Conservation (phyloP, 1,140 invertebrate species). For the Teleopsis dalmanni region DNA sequence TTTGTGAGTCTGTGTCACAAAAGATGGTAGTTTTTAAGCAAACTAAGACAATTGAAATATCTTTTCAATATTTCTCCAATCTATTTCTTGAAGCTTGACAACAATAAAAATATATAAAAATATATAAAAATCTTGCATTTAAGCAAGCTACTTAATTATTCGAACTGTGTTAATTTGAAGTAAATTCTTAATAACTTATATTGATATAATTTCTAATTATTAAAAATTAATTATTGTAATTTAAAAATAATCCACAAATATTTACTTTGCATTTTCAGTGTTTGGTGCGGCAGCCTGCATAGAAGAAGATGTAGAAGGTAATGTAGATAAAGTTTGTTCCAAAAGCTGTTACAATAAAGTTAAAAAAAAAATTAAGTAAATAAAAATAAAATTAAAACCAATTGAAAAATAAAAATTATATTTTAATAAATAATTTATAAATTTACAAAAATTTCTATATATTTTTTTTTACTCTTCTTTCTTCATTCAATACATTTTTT, state of each 20-base stretch:
- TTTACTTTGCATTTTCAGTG: conserved; percentile 51
- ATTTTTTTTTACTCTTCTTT: not conserved
- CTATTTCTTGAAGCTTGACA: no score
- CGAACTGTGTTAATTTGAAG: no score
- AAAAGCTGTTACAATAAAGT: conserved; percentile 50
- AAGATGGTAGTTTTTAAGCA: no score
- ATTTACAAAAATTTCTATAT: not conserved
- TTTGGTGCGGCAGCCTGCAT: conserved; percentile 45
- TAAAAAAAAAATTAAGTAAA: conserved; percentile 17
- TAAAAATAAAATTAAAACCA: conserved; percentile 11
- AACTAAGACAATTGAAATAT: no score
- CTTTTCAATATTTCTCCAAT: no score
- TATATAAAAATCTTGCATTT: no score
- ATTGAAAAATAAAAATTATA: conserved; percentile 13
- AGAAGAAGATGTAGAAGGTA: conserved; percentile 43
- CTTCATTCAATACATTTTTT: not conserved
- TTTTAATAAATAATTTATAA: not conserved
- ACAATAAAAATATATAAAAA: no score
- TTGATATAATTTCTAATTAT: no score
- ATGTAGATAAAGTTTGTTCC: conserved; percentile 48
- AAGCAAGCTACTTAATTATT: no score
- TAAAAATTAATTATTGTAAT: no score
- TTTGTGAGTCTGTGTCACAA: no score
- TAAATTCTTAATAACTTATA: no score
- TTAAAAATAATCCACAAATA: conserved; percentile 45